These are phyloP conservation scores for Gallinago undulata DNA, from an alignment of 2,113 vertebrate genomes.

Conservation along the genomic window DNA sequence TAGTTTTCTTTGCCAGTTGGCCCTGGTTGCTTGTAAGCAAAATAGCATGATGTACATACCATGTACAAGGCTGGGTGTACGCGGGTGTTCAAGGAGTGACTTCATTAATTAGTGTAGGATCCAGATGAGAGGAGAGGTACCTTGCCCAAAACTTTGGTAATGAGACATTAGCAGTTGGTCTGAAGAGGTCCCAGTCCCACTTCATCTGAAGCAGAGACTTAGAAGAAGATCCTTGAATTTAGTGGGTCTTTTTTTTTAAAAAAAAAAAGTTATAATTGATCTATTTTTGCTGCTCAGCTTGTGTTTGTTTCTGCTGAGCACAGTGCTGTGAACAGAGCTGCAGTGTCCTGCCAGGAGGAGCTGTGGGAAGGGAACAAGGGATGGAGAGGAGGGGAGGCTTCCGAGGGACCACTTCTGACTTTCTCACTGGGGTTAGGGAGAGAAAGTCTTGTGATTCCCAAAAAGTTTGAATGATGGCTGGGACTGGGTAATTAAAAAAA, in stretches of 20 bases:
- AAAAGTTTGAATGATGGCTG: neutral
- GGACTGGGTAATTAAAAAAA: neutral
- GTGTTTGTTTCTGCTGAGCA: neutral
- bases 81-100: neutral
- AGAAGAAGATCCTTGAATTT: neutral
- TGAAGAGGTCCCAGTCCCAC: neutral
- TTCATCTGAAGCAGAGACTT: neutral
- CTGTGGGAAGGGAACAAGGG: neutral
- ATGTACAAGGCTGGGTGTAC: no score
- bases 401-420: neutral
- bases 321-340: neutral
- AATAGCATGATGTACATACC: neutral
- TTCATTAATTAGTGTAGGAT: neutral
- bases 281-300: neutral
- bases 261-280: neutral
- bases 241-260: neutral
- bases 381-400: neutral
- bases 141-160: neutral
- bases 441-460: neutral
- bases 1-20: neutral
- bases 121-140: neutral
- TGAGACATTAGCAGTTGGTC: neutral
- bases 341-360: neutral
- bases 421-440: neutral
- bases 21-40: neutral